These are phyloP conservation scores for Astur gentilis DNA, from an alignment of 2,113 vertebrate species.

Conservation along the genomic window DNA sequence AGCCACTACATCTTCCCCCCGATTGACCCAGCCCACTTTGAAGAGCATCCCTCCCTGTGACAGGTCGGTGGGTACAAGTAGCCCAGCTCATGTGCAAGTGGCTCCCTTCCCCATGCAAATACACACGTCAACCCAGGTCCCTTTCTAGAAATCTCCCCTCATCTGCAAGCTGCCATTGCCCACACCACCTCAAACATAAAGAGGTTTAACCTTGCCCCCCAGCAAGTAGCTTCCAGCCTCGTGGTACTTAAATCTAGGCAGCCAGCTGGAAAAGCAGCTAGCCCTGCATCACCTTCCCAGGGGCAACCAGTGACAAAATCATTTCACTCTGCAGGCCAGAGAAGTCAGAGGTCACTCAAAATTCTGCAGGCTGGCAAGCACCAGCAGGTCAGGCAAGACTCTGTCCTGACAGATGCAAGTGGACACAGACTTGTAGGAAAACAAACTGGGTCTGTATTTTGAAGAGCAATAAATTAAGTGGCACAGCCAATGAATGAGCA, in stretches of 20 bases:
- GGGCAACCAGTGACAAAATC: background rate
- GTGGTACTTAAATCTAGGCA: background rate
- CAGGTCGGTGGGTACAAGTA: background rate
- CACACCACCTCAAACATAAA: background rate
- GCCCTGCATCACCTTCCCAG: background rate
- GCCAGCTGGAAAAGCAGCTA: rapidly evolving
- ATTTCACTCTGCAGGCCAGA: background rate
- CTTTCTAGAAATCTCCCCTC: background rate
- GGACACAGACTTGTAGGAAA: background rate
- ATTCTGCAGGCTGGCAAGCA: background rate
- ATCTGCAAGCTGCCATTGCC: background rate
- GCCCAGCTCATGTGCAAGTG: background rate
- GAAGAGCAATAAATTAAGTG: background rate
- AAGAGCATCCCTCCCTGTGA: background rate
- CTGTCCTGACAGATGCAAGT: background rate
- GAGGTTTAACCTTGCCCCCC: background rate
- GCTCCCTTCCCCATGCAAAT: background rate
- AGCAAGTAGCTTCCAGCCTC: background rate
- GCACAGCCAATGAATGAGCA: background rate
- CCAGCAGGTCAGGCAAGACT: background rate
- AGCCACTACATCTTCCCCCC: background rate
- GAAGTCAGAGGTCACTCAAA: background rate
- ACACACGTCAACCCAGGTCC: background rate
- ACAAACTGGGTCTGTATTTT: background rate
- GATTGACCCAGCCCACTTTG: background rate